A percentile compares a stretch with the other conserved stretches of the same genome.
phyloP scores from a whole-genome alignment of 2,113 vertebrate genomes.

The Aptenodytes forsteri region DNA sequence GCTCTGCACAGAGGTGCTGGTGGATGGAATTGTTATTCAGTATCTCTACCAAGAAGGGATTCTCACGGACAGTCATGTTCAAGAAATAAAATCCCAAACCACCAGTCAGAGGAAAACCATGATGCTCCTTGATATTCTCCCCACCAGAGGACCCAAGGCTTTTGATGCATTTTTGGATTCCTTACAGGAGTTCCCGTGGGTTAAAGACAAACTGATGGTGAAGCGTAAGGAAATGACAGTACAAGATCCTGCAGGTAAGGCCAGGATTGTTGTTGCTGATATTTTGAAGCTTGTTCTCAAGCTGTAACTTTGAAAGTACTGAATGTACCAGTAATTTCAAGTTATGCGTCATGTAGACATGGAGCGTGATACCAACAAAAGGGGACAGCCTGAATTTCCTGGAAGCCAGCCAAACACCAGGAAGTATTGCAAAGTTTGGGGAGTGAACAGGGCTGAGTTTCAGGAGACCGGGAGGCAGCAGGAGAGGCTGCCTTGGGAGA shows the following conservation, averaged over 20 bases:
- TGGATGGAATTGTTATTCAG: slow-evolving; percentile 85
- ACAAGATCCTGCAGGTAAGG: slow-evolving; percentile 74
- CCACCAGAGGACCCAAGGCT: slow-evolving; percentile 86
- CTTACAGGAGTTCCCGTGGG: slow-evolving; percentile 88
- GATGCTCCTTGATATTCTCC: slow-evolving; percentile 86
- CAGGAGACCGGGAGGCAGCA: not conserved
- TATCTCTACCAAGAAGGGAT: slow-evolving; percentile 90
- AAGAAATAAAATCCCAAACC: slow-evolving; percentile 84
- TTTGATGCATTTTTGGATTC: slow-evolving; percentile 83
- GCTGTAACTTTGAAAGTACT: not conserved
- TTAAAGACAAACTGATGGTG: slow-evolving; percentile 78
- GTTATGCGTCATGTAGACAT: rapidly evolving
- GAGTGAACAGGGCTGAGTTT: not conserved
- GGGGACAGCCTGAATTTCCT: not conserved
- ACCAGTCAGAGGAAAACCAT: slow-evolving; percentile 79
- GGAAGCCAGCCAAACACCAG: not conserved
- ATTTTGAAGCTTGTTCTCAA: not conserved
- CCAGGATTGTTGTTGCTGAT: not conserved
- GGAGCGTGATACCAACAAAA: not conserved
- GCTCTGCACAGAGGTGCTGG: slow-evolving; percentile 83
- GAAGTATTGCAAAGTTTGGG: not conserved
- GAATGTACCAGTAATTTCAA: not conserved
- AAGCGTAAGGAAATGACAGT: slow-evolving; percentile 64
- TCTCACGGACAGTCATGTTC: slow-evolving; percentile 81
- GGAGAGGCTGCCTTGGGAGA: not conserved